Evolutionary conservation across 2,888 invertebrate genomes (phyloP).

Genomic region (Leptodirus hochenwartii): DNA sequence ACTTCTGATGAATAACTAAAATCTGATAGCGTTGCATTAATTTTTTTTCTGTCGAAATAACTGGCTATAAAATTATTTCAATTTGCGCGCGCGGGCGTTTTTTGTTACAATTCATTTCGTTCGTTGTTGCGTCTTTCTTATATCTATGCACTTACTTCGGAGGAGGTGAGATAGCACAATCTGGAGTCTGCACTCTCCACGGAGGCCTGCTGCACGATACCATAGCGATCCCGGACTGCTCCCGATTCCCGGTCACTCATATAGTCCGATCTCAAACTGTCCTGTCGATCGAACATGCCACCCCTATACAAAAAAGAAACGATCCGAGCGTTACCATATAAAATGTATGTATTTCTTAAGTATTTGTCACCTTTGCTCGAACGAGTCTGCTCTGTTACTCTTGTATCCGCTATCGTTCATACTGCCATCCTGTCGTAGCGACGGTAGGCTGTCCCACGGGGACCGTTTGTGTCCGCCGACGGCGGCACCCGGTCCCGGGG

Average conservation of each 20-base stretch:
- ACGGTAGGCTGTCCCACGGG: conserved; percentile 77
- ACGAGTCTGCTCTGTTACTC: conserved; percentile 68
- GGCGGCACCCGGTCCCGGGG: conserved; percentile 21
- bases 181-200: conserved; percentile 88
- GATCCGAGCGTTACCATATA: neutral
- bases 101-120: too few species aligned
- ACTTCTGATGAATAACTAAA: too few species aligned
- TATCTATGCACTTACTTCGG: conserved; percentile 84
- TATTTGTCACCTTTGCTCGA: conserved; percentile 65
- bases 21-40: too few species aligned
- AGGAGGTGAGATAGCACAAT: conserved; percentile 85
- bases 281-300: conserved; percentile 65
- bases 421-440: conserved; percentile 68
- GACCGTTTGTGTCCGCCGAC: conserved; percentile 47
- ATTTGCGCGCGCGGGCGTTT: too few species aligned
- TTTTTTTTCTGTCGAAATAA: too few species aligned
- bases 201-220: conserved; percentile 84
- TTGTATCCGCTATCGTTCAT: conserved; percentile 77
- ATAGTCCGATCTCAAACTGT: conserved; percentile 77
- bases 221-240: too few species aligned
- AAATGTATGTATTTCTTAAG: too few species aligned
- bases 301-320: conserved; percentile 35
- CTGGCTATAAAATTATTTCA: too few species aligned
- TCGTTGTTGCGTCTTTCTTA: conserved; percentile 10
- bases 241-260: conserved; percentile 74